A percentile compares a stretch with the other conserved stretches of the same genome.
These are phyloP conservation scores for Chrysochloris asiatica DNA, from an alignment of 2,113 vertebrate genomes.

Conservation along the genomic window DNA sequence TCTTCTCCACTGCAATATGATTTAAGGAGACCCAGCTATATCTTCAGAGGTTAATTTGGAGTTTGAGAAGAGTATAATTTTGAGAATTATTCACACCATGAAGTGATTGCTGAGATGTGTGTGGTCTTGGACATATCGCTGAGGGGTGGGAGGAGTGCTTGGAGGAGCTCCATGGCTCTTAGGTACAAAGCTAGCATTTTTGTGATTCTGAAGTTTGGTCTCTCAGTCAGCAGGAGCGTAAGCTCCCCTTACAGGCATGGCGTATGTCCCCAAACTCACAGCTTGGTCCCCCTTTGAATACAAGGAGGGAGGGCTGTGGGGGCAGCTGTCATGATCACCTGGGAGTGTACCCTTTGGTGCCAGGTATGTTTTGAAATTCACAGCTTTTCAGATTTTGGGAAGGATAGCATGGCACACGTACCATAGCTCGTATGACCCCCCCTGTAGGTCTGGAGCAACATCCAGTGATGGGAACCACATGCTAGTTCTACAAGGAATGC, in stretches of 20 bases:
- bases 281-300: no score
- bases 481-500: no score
- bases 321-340: neutral
- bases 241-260: neutral
- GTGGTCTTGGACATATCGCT: accelerated
- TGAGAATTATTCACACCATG: no score
- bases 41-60: neutral
- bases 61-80: neutral
- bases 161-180: no score
- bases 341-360: neutral
- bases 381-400: neutral
- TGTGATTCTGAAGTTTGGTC: accelerated
- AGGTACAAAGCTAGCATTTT: neutral
- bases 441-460: neutral
- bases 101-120: no score
- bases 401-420: neutral
- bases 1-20: neutral
- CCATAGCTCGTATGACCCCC: neutral
- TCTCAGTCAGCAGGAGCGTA: neutral
- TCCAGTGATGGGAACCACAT: no score
- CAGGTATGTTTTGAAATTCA: neutral
- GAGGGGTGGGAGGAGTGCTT: neutral
- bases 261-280: neutral
- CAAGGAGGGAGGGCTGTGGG: neutral
- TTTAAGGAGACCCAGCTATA: neutral